Evolutionary conservation across 1,140 invertebrate genomes (phyloP).

Genomic region (Drosophila virilis): DNA sequence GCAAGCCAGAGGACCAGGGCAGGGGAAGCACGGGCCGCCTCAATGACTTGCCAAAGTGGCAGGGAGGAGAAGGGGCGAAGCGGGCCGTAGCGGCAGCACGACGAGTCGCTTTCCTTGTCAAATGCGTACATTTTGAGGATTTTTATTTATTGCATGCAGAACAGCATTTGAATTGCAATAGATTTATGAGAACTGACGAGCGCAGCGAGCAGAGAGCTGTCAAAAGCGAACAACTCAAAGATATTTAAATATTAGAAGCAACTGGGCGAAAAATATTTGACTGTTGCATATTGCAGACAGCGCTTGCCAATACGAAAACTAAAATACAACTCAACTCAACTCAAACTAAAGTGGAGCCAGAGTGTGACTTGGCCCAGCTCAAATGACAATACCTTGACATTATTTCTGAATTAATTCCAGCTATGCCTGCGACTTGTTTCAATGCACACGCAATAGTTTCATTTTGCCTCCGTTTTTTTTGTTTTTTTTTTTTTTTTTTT

Average conservation of each 20-base stretch:
- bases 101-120: constrained; percentile 54
- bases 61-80: not conserved
- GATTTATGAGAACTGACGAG: constrained; percentile 54
- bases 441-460: constrained; percentile 32
- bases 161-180: constrained; percentile 70
- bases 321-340: not conserved
- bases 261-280: constrained; percentile 27
- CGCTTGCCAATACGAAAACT: not conserved
- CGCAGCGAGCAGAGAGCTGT: constrained; percentile 14
- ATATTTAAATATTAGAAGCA: constrained; percentile 54
- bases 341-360: not conserved
- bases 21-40: constrained; percentile 50
- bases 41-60: constrained; percentile 71
- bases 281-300: constrained; percentile 38
- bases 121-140: constrained; percentile 69
- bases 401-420: constrained; percentile 42
- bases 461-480: constrained; percentile 15
- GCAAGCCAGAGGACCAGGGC: constrained; percentile 39
- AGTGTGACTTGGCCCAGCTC: not conserved
- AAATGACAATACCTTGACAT: constrained; percentile 60
- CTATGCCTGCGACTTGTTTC: constrained; percentile 56
- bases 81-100: constrained; percentile 7
- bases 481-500: constrained; percentile 2
- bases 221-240: constrained; percentile 52
- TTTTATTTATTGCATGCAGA: constrained; percentile 68